A percentile compares a stretch with the other conserved stretches of the same genome.
These are phyloP conservation scores for Chironomus tentans DNA, from an alignment of 2,888 invertebrate genomes.

Conservation along the genomic window DNA sequence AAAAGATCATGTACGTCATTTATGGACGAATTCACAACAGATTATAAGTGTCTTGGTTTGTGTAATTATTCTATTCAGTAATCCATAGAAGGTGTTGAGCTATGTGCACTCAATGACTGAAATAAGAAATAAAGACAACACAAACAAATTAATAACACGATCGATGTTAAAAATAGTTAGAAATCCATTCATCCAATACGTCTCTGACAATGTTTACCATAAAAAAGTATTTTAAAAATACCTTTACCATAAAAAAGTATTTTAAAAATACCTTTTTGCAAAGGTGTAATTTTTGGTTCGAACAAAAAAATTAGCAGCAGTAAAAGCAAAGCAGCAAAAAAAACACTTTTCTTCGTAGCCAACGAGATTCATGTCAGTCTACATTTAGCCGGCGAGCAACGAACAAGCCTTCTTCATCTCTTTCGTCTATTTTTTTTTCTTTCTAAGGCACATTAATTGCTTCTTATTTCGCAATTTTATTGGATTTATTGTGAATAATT, in stretches of 20 bases:
- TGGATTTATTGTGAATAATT: not conserved
- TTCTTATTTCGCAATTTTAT: not conserved
- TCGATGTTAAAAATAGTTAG: no score
- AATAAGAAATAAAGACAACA: no score
- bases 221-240: not conserved
- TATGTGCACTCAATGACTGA: no score
- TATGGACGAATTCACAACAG: no score
- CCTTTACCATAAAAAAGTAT: not conserved
- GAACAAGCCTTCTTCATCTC: not conserved
- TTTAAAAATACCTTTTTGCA: conserved; percentile 20
- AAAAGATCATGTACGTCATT: no score
- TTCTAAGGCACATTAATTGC: not conserved
- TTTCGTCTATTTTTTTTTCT: not conserved
- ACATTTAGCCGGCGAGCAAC: not conserved
- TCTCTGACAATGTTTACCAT: not conserved
- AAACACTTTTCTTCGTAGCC: conserved; percentile 4
- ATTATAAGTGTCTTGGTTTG: no score
- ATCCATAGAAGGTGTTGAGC: no score
- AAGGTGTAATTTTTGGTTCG: conserved; percentile 26
- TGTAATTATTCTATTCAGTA: no score
- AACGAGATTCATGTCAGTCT: not conserved
- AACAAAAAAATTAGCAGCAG: conserved; percentile 20
- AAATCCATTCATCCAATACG: not conserved
- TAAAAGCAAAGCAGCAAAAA: not conserved
- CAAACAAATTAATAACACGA: no score